Percentiles rank a stretch among this genome's conserved stretches.
Conservation (phyloP, 2,888 invertebrate species). For the Slavum lentiscoides region DNA sequence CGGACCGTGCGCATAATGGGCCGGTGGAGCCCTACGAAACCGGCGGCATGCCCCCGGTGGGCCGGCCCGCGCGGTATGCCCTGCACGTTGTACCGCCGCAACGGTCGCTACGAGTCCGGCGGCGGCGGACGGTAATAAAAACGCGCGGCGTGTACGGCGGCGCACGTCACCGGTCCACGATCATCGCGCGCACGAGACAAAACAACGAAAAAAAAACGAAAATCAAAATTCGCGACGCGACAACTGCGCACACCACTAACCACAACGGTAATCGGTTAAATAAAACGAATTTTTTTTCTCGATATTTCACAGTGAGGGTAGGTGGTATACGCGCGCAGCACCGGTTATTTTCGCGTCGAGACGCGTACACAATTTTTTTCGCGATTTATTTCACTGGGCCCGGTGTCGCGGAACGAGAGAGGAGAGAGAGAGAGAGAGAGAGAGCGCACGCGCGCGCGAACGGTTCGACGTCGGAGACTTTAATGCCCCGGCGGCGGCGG, state of each 20-base stretch:
- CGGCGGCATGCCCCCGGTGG: constrained; percentile 37
- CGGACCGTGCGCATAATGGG: constrained; percentile 52
- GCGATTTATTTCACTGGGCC: too few species aligned
- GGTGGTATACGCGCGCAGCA: neutral
- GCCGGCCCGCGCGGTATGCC: constrained; percentile 2
- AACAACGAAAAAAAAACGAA: too few species aligned
- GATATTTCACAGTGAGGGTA: too few species aligned
- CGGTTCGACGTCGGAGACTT: constrained; percentile 48
- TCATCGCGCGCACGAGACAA: too few species aligned
- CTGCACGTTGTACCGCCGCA: too few species aligned
- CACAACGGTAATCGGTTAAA: too few species aligned
- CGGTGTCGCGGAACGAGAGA: neutral
- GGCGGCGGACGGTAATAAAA: neutral
- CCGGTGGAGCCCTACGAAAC: constrained; percentile 43
- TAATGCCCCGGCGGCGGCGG: constrained; percentile 35
- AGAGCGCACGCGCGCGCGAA: constrained; percentile 7
- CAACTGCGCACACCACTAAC: too few species aligned
- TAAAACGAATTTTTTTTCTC: too few species aligned
- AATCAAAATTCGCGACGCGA: neutral
- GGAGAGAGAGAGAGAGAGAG: too few species aligned
- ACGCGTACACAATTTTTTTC: neutral
- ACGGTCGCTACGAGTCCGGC: too few species aligned
- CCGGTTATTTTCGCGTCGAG: too few species aligned
- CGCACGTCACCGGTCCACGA: neutral
- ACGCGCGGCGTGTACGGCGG: neutral